These are phyloP conservation scores for Neolamprologus multifasciatus DNA, from an alignment of 2,797 vertebrate species.

Conservation along the genomic window DNA sequence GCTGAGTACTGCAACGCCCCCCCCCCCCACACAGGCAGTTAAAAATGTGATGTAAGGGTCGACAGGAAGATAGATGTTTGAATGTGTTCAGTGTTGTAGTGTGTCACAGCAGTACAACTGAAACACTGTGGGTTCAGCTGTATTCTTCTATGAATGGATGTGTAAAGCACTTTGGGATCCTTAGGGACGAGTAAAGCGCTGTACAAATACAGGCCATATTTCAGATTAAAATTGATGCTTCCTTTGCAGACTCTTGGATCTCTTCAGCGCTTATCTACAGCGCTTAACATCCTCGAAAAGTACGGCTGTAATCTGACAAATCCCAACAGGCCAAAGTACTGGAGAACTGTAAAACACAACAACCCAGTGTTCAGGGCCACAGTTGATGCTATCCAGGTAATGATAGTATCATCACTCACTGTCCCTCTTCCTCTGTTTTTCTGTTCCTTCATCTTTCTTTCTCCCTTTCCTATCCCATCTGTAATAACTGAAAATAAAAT, in stretches of 20 bases:
- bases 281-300: constrained; percentile 88
- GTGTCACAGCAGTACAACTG: not conserved
- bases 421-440: accelerated
- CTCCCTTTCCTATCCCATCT: not conserved
- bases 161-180: not conserved
- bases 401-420: not conserved
- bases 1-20: not conserved
- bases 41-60: not conserved
- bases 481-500: not conserved
- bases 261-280: constrained; percentile 79
- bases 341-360: constrained; percentile 90
- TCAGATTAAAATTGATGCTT: not conserved
- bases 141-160: not conserved
- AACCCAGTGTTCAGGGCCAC: constrained; percentile 90
- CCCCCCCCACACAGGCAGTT: not conserved
- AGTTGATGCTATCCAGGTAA: constrained; percentile 85
- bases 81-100: not conserved
- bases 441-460: not conserved
- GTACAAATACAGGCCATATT: accelerated
- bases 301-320: constrained; percentile 88
- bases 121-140: not conserved
- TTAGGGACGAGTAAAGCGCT: not conserved
- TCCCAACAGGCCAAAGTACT: constrained; percentile 82
- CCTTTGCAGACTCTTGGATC: constrained; percentile 61
- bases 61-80: not conserved